Base-by-base conservation (phyloP, 1,140 invertebrate genomes). In the Eueides isabella region DNA sequence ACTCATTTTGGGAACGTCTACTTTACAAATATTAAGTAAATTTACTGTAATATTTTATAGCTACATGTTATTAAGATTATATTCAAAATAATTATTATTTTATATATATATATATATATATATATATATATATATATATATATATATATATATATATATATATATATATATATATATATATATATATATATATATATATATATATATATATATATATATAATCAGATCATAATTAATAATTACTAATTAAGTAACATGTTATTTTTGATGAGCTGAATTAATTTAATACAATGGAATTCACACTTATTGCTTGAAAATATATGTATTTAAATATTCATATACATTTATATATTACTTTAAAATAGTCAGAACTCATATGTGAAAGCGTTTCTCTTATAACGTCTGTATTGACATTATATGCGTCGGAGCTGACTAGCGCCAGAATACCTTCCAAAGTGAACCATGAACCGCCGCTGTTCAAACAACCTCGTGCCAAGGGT, bases 401-500 rank as follows among this genome's bases (percentile, higher is more conserved):
- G 6, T 9, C 16, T 55, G 23, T n/a, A n/a, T 55, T 55, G 48
- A 55, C 48, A 55, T 55, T 23, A 3, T 55, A 12, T 63, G 33
- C 26, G 9, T 67, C 23, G 16, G n/a, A 26, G 12, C 12, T 61
- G 35, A 61, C 72, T 68, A 69, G 72, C 67, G 29, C 31, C 67
- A 65, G 31, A 65, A 64, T 65, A 33, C 72, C 30, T 70, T 69
- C 67, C 23, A 55, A 23, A 16, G 26, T 70, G 72, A 69, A 68
- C 72, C 62, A 63, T 67, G 67, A 65, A 74, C 66, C 38, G 26
- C 67, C 72, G 64, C 71, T 83, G 68, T 76, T 41, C 79, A 83
- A 85, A 84, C 67, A 75, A 63, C 30, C 30, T 61, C 62, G 63
- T 62, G 44, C 70, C 74, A 33, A 73, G 85, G 85, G 85, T 85